phyloP scores from a whole-genome alignment of 1,140 invertebrate species.

The Portunus trituberculatus region DNA sequence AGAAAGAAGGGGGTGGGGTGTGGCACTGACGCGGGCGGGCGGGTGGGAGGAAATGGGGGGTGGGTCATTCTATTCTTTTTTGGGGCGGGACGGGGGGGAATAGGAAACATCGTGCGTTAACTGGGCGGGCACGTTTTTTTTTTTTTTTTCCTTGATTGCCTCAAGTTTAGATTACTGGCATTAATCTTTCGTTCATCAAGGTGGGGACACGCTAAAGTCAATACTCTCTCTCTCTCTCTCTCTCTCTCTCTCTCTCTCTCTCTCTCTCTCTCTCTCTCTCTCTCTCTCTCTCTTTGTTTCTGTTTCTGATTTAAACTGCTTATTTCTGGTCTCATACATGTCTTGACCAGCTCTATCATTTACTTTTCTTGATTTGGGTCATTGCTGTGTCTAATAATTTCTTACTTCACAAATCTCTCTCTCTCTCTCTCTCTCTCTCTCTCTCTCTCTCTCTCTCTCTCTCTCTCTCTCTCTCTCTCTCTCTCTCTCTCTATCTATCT shows the following conservation, averaged over 20 bases:
- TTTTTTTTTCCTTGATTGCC: background rate
- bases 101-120: background rate
- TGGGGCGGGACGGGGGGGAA: background rate
- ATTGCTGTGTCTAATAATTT: too few relatives aligned
- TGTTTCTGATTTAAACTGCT: background rate
- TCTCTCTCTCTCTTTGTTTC: background rate
- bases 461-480: background rate
- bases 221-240: background rate
- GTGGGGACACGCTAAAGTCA: background rate
- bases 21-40: background rate
- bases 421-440: constrained; percentile 6
- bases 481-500: background rate
- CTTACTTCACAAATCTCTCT: too few relatives aligned
- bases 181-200: constrained; percentile 5
- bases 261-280: constrained; percentile 34
- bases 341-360: background rate
- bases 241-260: constrained; percentile 47
- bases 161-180: background rate
- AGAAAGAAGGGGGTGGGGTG: too few relatives aligned
- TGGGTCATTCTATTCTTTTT: background rate
- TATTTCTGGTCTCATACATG: background rate
- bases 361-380: too few relatives aligned
- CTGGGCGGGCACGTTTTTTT: background rate
- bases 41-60: background rate
- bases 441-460: constrained; percentile 18